These are phyloP conservation scores for Zoroaster sp. DNA, from an alignment of 53 echinoderm and acorn worm species.

Conservation along the genomic window DNA sequence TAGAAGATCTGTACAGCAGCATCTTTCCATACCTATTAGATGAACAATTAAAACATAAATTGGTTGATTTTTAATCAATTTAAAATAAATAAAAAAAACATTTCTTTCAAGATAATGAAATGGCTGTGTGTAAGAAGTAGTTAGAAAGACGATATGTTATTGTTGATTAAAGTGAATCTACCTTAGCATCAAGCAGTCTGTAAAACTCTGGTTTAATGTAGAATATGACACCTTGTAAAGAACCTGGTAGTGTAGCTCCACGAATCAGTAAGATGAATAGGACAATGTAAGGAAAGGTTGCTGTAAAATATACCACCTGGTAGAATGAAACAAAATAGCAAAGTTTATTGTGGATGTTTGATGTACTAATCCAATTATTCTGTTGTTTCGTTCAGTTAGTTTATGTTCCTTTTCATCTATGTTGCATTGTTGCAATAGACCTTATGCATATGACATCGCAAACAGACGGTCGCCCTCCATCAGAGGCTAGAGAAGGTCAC, in stretches of 20 bases:
- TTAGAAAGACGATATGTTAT: neutral
- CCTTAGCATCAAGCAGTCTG: slow-evolving; percentile 59
- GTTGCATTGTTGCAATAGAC: no score
- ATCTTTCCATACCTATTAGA: slow-evolving; percentile 58
- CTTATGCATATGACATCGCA: no score
- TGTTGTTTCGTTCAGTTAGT: no score
- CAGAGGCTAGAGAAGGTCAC: no score
- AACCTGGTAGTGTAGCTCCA: slow-evolving; percentile 73
- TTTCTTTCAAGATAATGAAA: no score
- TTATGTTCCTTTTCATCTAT: no score
- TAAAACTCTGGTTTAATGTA: slow-evolving; percentile 68
- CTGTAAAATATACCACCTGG: slow-evolving; percentile 87
- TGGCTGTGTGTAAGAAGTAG: neutral
- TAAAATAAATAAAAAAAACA: neutral
- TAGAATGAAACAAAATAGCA: neutral
- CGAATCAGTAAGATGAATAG: slow-evolving; percentile 69
- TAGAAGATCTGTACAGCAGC: slow-evolving; percentile 64
- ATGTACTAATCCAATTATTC: no score
- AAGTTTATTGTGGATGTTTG: no score
- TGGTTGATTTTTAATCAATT: neutral
- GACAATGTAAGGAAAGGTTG: slow-evolving; percentile 78
- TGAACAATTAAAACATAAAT: neutral
- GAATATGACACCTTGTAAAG: slow-evolving; percentile 59
- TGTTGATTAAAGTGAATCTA: neutral
- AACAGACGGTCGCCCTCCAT: no score